Evolutionary conservation across 1,140 invertebrate genomes (phyloP), one percentile per base, ranked within the genome.

Genomic region (Scaptomyza graminum): DNA sequence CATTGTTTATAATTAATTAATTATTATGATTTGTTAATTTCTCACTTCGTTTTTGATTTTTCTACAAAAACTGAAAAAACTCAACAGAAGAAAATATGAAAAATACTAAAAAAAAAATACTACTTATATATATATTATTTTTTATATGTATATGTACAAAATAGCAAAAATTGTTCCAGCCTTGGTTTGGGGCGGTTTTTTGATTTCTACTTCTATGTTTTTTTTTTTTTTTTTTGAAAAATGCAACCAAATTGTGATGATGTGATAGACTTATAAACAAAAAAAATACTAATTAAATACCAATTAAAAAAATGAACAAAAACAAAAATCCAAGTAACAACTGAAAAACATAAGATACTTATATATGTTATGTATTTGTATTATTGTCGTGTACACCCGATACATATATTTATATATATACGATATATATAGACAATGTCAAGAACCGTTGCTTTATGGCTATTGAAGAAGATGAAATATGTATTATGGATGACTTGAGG

Each of bases 231-330:
- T 9, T 34, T 34, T 31, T 4, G 25, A 3, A 25, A 34, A 34
- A 79, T 83, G 83, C 83, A 87, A 87, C 83, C 79, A 69, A 87
- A 87, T 88, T 87, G 83, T 87, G 83, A 87, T 87, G 83, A 87
- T 87, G 83, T 87, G 83, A 87, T 87, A 87, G 83, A 87, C 83
- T 87, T 87, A 87, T 85, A 85, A 87, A 87, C 88, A 76, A 74
- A 83, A 87, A 87, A 87, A 76, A 74, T 84, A 84, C 76, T 73
- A 84, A 85, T 84, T 79, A 83, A 83, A 79, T 82, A 87, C 61
- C 83, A 75, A 85, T 74, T 81, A 65, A 74, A 74, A 67, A 47
- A 31, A 5, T 22, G 18, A 52, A n/a, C 54, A 63, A 71, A 31
- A 52, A 71, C 52, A 47, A 62, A 56, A 77, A 44, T 50, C 31